These are phyloP conservation scores for Cyanistes caeruleus DNA, from an alignment of 2,113 vertebrate genomes.

Conservation along the genomic window DNA sequence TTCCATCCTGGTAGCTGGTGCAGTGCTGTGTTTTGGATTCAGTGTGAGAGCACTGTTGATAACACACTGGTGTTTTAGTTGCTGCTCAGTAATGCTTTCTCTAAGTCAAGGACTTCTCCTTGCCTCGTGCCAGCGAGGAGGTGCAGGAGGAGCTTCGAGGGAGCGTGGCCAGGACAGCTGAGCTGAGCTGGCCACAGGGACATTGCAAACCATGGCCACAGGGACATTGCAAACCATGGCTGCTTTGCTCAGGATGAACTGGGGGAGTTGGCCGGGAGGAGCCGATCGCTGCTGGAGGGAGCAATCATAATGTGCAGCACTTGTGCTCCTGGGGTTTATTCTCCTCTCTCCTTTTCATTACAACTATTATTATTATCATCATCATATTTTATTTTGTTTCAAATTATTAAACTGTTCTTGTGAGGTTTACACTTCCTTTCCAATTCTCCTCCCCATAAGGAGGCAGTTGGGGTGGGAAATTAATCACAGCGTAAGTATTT, in stretches of 20 bases:
- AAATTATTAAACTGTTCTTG: neutral
- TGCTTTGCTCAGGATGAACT: neutral
- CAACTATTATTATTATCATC: neutral
- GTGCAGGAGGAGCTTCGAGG: neutral
- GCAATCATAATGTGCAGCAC: neutral
- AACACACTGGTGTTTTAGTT: neutral
- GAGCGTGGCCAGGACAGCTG: neutral
- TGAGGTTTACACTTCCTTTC: neutral
- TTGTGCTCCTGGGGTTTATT: neutral
- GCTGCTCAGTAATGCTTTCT: neutral
- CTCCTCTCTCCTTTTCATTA: neutral
- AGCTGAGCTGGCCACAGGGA: neutral
- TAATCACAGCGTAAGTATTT: neutral
- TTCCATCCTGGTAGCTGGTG: neutral
- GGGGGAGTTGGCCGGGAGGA: neutral
- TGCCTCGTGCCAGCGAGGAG: neutral
- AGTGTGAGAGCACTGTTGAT: neutral
- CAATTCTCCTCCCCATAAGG: neutral
- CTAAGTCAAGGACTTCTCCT: neutral
- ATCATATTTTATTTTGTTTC: neutral
- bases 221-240: neutral
- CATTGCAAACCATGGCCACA: neutral
- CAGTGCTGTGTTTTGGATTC: neutral
- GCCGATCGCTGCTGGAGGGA: fast-evolving
- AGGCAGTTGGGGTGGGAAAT: neutral